Percentiles rank a stretch among this genome's conserved stretches.
Evolutionary conservation across 2,888 invertebrate species (phyloP).

Genomic region (Steinernema carpocapsae): DNA sequence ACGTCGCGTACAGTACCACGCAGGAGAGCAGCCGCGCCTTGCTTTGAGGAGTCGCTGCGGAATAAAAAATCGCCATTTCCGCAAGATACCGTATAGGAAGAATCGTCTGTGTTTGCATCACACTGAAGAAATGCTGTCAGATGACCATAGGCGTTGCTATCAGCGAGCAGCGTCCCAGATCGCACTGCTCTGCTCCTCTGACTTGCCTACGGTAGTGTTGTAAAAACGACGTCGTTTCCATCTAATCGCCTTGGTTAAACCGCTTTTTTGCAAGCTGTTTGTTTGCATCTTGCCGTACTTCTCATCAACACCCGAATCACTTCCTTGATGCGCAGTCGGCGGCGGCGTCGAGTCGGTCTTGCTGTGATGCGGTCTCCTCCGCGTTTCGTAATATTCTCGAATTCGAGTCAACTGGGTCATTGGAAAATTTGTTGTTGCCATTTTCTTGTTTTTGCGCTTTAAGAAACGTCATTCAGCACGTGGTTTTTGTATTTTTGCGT

Average conservation of each 20-base stretch:
- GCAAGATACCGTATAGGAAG: constrained; percentile 12
- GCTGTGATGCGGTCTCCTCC: too few species aligned
- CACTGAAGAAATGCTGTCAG: constrained; percentile 34
- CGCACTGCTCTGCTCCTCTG: neutral
- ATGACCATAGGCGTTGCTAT: constrained; percentile 35
- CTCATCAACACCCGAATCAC: too few species aligned
- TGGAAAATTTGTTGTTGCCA: too few species aligned
- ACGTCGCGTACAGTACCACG: neutral
- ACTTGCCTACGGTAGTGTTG: constrained; percentile 26
- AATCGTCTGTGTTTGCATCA: neutral
- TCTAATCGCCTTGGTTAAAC: neutral
- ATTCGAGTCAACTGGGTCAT: too few species aligned
- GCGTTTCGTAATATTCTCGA: too few species aligned
- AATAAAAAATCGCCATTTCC: constrained; percentile 6
- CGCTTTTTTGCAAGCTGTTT: constrained; percentile 21
- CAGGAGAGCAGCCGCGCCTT: neutral
- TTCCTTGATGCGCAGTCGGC: too few species aligned
- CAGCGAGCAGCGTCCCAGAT: constrained; percentile 17
- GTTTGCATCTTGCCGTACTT: neutral
- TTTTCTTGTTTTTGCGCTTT: neutral
- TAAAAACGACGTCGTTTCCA: constrained; percentile 18
- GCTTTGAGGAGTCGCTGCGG: neutral
- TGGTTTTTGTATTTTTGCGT: neutral
- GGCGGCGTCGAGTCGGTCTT: too few species aligned
- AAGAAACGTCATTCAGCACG: neutral